Conservation (phyloP, 2,797 vertebrate species). For the Ficedula albicollis region DNA sequence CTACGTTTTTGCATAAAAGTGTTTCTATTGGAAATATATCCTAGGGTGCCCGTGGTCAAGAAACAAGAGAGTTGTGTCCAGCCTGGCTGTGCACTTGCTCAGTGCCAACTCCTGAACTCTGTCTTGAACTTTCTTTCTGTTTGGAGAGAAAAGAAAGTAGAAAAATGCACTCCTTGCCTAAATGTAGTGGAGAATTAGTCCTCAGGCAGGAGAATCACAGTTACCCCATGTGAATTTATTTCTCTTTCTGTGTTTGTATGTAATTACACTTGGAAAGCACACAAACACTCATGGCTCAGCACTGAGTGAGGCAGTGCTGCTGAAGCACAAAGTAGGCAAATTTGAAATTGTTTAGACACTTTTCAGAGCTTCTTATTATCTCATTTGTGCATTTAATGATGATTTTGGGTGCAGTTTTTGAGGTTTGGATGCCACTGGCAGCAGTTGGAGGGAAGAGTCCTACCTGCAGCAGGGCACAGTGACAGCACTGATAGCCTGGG, state of each 20-base stretch:
- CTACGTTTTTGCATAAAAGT: not conserved
- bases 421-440: not conserved
- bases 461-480: not conserved
- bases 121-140: not conserved
- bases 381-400: not conserved
- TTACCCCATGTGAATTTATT: not conserved
- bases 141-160: not conserved
- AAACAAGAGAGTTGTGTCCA: not conserved
- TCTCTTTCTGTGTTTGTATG: not conserved
- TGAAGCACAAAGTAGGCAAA: constrained; percentile 12
- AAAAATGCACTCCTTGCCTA: not conserved
- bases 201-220: not conserved
- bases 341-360: constrained; percentile 3
- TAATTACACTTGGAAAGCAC: not conserved
- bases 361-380: constrained; percentile 10
- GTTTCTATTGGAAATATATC: not conserved
- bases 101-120: not conserved
- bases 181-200: not conserved
- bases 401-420: not conserved
- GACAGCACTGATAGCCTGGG: not conserved
- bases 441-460: not conserved
- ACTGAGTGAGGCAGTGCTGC: not conserved
- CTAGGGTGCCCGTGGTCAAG: not conserved
- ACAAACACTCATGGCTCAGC: not conserved
- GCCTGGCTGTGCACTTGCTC: not conserved